These are phyloP conservation scores for Bemisia tabaci DNA, from an alignment of 1,140 invertebrate species.

Conservation along the genomic window DNA sequence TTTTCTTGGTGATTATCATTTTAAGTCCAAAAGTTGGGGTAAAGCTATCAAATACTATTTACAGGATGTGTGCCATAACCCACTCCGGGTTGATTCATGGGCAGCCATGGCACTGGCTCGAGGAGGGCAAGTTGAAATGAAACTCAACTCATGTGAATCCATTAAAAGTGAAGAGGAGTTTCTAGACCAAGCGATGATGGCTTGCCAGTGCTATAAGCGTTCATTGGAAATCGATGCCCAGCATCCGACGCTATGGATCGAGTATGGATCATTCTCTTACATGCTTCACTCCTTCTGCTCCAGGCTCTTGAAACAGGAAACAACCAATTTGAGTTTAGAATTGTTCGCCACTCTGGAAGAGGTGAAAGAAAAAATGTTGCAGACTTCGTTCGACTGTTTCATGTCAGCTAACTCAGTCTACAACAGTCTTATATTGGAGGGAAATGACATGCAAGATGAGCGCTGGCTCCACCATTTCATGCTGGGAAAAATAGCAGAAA, in stretches of 20 bases:
- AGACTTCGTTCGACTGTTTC: constrained; percentile 62
- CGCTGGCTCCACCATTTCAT: constrained; percentile 84
- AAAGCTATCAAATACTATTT: constrained; percentile 70
- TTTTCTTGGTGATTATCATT: constrained; percentile 79
- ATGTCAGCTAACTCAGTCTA: constrained; percentile 41
- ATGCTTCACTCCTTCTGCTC: constrained; percentile 77
- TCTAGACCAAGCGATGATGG: constrained; percentile 48
- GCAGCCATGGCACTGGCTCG: constrained; percentile 72
- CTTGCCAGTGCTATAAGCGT: constrained; percentile 60
- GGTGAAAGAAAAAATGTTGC: constrained; percentile 62
- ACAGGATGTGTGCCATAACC: constrained; percentile 65
- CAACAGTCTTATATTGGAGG: constrained; percentile 28
- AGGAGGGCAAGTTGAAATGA: constrained; percentile 61
- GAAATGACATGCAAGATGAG: constrained; percentile 53
- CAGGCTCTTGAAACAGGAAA: constrained; percentile 63
- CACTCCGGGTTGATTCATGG: constrained; percentile 76
- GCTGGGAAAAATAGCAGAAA: constrained; percentile 82
- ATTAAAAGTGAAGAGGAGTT: constrained; percentile 48
- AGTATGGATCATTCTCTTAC: constrained; percentile 77
- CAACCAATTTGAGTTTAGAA: constrained; percentile 60
- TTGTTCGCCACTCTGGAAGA: constrained; percentile 55
- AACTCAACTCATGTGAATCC: constrained; percentile 53
- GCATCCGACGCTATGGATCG: constrained; percentile 68
- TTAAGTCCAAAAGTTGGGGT: constrained; percentile 64
- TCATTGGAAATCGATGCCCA: constrained; percentile 54